A percentile compares a stretch with the other conserved stretches of the same genome.
These are phyloP conservation scores for Muricea muricata DNA, from an alignment of 92 coral and sea anemone species.

Conservation along the genomic window DNA sequence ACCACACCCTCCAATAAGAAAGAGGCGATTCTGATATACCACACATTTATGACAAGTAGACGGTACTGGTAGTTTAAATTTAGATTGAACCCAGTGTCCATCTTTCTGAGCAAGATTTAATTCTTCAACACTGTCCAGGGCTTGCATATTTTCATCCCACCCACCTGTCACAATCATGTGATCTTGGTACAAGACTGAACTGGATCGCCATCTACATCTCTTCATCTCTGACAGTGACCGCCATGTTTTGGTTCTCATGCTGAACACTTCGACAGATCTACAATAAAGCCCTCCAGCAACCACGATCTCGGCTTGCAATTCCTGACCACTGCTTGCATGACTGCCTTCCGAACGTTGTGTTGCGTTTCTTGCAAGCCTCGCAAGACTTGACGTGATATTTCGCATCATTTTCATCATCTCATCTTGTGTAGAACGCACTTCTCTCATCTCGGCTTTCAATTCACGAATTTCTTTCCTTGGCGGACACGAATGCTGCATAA, in stretches of 20 bases:
- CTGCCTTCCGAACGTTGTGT: constrained; percentile 28
- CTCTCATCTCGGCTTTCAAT: neutral
- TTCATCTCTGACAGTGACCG: neutral
- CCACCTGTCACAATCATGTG: neutral
- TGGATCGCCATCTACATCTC: neutral
- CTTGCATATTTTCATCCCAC: neutral
- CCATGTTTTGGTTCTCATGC: constrained; percentile 4
- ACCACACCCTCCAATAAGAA: neutral
- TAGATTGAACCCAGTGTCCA: neutral
- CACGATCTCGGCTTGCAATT: neutral
- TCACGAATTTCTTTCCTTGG: neutral
- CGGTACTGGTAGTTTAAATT: neutral
- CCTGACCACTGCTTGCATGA: constrained; percentile 52
- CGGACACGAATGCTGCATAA: neutral
- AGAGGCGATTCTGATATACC: neutral
- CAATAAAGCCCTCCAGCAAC: neutral
- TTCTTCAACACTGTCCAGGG: neutral
- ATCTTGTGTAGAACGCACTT: neutral
- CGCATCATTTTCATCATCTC: neutral
- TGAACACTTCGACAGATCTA: neutral
- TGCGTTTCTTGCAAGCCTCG: constrained; percentile 63
- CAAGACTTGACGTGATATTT: neutral
- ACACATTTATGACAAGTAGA: neutral
- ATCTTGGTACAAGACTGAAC: neutral
- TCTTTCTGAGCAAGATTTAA: neutral